phyloP scores from a whole-genome alignment of 2,888 invertebrate genomes.

The Podabrus alpinus region DNA sequence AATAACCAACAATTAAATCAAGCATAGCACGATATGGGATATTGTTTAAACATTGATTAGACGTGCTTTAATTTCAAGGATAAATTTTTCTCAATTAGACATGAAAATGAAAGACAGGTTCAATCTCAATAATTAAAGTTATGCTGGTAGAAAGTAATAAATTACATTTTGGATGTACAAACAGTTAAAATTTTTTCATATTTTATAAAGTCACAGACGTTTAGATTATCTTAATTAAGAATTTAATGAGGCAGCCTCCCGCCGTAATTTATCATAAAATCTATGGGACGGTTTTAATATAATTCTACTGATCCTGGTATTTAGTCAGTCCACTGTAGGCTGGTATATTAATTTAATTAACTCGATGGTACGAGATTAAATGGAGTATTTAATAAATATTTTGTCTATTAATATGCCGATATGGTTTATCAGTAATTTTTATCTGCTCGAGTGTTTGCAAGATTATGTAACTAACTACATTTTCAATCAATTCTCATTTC shows the following conservation, averaged over 20 bases:
- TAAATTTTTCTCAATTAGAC: neutral
- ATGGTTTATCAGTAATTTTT: neutral
- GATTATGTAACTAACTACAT: neutral
- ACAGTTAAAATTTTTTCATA: neutral
- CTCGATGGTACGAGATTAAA: neutral
- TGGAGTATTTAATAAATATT: neutral
- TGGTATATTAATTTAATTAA: neutral
- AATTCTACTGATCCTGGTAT: slow-evolving; percentile 2
- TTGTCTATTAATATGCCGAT: neutral
- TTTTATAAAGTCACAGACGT: neutral
- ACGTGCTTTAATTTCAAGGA: neutral
- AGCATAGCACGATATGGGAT: neutral
- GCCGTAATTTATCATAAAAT: slow-evolving; percentile 10
- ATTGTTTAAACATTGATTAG: neutral
- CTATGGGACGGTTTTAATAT: slow-evolving; percentile 7
- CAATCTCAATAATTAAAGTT: neutral
- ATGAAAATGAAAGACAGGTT: neutral
- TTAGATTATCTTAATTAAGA: slow-evolving; percentile 14
- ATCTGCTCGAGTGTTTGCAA: neutral
- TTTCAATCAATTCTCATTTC: neutral
- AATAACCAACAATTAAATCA: neutral
- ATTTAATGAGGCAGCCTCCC: slow-evolving; percentile 10
- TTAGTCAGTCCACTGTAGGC: neutral
- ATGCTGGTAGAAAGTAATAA: neutral
- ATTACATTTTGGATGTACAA: neutral